Evolutionary conservation across 2,888 invertebrate genomes (phyloP).

Genomic region (Protula sp.): DNA sequence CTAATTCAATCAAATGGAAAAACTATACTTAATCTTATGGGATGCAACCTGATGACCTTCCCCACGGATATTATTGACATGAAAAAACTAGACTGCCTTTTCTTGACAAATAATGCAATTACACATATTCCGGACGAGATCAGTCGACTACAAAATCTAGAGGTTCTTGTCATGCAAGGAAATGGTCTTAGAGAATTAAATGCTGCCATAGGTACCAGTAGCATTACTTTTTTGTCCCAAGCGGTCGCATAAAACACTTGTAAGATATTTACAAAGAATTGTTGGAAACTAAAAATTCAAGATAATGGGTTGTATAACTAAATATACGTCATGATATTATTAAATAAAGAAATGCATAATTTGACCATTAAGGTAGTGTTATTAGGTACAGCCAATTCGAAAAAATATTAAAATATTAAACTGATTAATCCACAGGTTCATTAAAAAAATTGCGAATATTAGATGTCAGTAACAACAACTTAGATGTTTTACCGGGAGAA

Average conservation of each 20-base stretch:
- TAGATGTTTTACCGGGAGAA: constrained; percentile 32
- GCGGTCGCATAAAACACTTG: too few relatives aligned
- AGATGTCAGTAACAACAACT: constrained; percentile 40
- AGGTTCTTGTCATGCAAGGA: constrained; percentile 28
- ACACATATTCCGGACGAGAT: constrained; percentile 11
- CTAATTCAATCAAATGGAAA: not conserved
- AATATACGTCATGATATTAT: too few relatives aligned
- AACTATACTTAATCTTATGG: not conserved
- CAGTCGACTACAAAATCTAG: constrained; percentile 4
- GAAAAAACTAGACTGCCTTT: not conserved
- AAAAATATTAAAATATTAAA: too few relatives aligned
- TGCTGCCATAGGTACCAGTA: constrained; percentile 15
- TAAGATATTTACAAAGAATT: too few relatives aligned
- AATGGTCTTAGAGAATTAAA: constrained; percentile 33
- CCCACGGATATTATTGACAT: not conserved
- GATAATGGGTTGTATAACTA: too few relatives aligned
- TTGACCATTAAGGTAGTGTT: too few relatives aligned
- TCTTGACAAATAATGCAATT: not conserved
- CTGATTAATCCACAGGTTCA: constrained; percentile 26
- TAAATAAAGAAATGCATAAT: too few relatives aligned
- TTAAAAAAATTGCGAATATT: constrained; percentile 32
- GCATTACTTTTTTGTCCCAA: too few relatives aligned
- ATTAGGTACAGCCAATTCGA: too few relatives aligned
- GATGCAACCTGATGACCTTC: not conserved
- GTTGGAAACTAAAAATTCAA: too few relatives aligned